Base-by-base conservation (phyloP, 2,888 invertebrate genomes). In the Leptinotarsa rubiginosa region DNA sequence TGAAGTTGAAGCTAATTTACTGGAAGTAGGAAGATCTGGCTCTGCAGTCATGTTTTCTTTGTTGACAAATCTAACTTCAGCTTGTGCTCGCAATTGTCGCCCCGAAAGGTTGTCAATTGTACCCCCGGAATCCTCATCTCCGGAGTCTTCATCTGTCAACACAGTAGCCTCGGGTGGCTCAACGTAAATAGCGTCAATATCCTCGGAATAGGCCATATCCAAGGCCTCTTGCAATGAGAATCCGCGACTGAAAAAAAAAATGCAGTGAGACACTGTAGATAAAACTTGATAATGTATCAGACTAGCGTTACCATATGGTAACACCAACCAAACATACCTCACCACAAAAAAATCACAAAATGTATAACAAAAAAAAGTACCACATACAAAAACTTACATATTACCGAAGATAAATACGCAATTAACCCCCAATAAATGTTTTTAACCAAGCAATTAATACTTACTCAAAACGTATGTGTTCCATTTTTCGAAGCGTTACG, bases 211-310 rank as follows among this genome's bases (percentile, higher is more conserved):
- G n/a, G n/a, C n/a, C 49, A 49, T 15, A 49, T 64, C 41, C 47
- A 70, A 59, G 5, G 64, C 62, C 56, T 70, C 64, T 25, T 70
- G 25, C 64, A 70, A 49, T 18, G 70, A 31, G 1, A 64, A 70
- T 25, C 70, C 41, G 15, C 50, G 18, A 15, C 70, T 70, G 70
- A 10, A 70, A 70, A n/a, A 70, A n/a, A 64, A 64, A 69, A 70
- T 7, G 49, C 49, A 5, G 49, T 49, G 13, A 52, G 52, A 52
- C 52, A 52, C 2, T 16, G 13, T 13, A 52, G 52, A 1, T 52
- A 18, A 16, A 13, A 18, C 52, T 52, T 52, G 52, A 52, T 16
- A 2, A 13, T 16, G 16, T 52, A 52, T 16, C 0, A 52, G 16
- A 52, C n/a, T 52, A n/a, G 52, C 16, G 52, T 16, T 16, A 16